Evolutionary conservation across 1,140 invertebrate species (phyloP).

Genomic region (Drosophila biarmipes): DNA sequence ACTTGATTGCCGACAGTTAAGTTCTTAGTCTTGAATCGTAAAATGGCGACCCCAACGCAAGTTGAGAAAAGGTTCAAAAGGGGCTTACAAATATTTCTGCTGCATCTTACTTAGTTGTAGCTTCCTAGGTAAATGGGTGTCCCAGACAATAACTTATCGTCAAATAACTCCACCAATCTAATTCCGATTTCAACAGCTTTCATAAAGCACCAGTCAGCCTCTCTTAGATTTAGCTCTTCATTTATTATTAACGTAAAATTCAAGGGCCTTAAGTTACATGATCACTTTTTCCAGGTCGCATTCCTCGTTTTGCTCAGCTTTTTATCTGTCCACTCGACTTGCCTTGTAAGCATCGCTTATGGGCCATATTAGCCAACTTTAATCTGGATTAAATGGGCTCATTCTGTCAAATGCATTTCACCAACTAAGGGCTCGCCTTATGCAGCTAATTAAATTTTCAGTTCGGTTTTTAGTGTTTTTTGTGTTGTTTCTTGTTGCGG

Average conservation of each 20-base stretch:
- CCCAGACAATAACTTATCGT: too few relatives aligned
- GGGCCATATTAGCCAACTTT: constrained; percentile 20
- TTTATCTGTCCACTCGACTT: background rate
- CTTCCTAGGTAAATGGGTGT: too few relatives aligned
- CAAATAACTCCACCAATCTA: too few relatives aligned
- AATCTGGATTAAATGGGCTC: constrained; percentile 19
- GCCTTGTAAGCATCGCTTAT: background rate
- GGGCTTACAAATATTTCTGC: too few relatives aligned
- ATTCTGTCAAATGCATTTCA: constrained; percentile 16
- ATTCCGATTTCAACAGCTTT: too few relatives aligned
- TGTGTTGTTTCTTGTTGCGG: background rate
- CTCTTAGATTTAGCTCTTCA: background rate
- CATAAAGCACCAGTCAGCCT: too few relatives aligned
- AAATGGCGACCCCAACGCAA: background rate
- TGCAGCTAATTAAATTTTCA: constrained; percentile 33
- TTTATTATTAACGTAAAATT: background rate
- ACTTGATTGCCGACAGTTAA: background rate
- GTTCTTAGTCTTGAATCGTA: background rate
- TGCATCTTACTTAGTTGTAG: too few relatives aligned
- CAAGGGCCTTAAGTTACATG: background rate
- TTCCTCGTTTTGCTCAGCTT: background rate
- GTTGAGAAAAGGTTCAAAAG: background rate
- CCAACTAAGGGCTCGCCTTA: constrained; percentile 2
- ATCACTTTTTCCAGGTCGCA: background rate
- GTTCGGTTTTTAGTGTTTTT: constrained; percentile 20